Percentiles rank a stretch among this genome's conserved stretches.
Evolutionary conservation across 2,113 vertebrate species (phyloP).

Genomic region (Struthidea cinerea): DNA sequence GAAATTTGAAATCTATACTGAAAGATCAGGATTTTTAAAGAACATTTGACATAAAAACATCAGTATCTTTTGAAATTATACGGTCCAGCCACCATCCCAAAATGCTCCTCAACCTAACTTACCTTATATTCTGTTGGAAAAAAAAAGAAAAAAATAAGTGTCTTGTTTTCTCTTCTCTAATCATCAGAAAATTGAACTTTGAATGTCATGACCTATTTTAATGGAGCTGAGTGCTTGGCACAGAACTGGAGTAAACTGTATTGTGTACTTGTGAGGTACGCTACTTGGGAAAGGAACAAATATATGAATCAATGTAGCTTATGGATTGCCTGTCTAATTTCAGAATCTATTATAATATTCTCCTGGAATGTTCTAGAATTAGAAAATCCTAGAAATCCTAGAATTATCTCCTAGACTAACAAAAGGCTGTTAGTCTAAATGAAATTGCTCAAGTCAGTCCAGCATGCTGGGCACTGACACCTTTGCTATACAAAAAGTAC

Average conservation of each 20-base stretch:
- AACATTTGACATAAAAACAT: neutral
- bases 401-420: neutral
- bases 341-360: neutral
- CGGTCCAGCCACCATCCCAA: neutral
- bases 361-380: neutral
- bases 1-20: neutral
- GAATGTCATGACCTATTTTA: neutral
- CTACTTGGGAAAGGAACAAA: neutral
- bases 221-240: neutral
- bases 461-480: neutral
- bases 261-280: neutral
- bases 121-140: neutral
- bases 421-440: neutral
- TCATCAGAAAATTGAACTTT: neutral
- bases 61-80: neutral
- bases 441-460: neutral
- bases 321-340: neutral
- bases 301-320: neutral
- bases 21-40: neutral
- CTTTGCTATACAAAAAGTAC: neutral
- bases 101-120: neutral
- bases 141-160: neutral
- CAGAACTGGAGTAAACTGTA: neutral
- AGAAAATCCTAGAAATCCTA: too few species aligned
- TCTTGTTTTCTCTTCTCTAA: neutral